Percentiles rank a stretch among this genome's conserved stretches.
phyloP scores from a whole-genome alignment of 1,140 invertebrate genomes.

The Atta cephalotes region DNA sequence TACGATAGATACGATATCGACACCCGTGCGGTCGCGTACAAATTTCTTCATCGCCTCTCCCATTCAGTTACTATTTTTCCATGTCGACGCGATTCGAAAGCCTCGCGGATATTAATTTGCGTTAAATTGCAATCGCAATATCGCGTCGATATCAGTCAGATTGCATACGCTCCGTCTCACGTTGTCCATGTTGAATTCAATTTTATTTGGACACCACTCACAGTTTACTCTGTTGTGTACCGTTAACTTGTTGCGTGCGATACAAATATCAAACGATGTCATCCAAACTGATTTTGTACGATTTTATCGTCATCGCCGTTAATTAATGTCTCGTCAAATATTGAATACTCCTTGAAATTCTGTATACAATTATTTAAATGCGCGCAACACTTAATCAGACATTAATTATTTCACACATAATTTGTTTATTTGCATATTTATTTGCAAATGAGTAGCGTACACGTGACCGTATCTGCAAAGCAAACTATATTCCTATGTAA shows the following conservation, averaged over 20 bases:
- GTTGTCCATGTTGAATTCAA: conserved; percentile 18
- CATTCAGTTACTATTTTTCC: neutral
- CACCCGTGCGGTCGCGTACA: neutral
- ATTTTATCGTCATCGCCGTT: conserved; percentile 28
- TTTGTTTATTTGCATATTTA: conserved; percentile 29
- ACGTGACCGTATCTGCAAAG: conserved; percentile 21
- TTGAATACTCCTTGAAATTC: neutral
- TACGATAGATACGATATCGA: neutral
- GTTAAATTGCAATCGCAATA: conserved; percentile 18
- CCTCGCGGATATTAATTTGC: conserved; percentile 34
- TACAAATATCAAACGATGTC: neutral
- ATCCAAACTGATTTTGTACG: conserved; percentile 12
- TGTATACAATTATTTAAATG: conserved; percentile 22
- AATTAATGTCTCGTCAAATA: conserved; percentile 23
- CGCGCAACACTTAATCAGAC: neutral
- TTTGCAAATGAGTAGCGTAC: conserved; percentile 20
- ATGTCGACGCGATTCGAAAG: neutral
- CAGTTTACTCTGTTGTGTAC: conserved; percentile 7
- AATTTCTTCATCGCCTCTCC: conserved; percentile 21
- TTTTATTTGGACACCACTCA: conserved; percentile 20
- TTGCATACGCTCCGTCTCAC: neutral
- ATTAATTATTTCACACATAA: conserved; percentile 7
- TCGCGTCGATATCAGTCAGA: conserved; percentile 18
- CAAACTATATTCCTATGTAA: conserved; percentile 12
- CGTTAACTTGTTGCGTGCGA: conserved; percentile 55